A percentile compares a stretch with the other conserved stretches of the same genome.
These are phyloP conservation scores for Lepidocyrtinus sp. DNA, from an alignment of 2,888 invertebrate genomes.

Conservation along the genomic window DNA sequence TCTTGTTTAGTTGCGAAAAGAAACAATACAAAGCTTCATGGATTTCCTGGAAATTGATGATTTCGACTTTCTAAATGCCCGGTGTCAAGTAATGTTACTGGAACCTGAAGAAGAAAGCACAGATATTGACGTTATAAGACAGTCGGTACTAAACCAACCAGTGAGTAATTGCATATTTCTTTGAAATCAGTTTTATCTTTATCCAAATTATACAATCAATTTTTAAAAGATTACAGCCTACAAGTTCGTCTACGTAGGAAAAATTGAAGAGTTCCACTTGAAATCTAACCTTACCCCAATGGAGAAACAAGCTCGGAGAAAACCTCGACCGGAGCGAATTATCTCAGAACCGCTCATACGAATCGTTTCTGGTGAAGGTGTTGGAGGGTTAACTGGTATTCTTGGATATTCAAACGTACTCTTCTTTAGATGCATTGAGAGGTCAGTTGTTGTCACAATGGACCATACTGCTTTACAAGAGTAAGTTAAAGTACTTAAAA, in stretches of 20 bases:
- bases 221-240: conserved; percentile 23
- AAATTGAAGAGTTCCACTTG: conserved; percentile 30
- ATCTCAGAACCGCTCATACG: conserved; percentile 9
- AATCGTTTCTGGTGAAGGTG: conserved; percentile 21
- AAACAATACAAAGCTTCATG: conserved; percentile 36
- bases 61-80: conserved; percentile 12
- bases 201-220: not conserved
- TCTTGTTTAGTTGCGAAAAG: conserved; percentile 20
- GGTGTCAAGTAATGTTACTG: conserved; percentile 15
- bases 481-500: conserved; percentile 10
- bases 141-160: conserved; percentile 17
- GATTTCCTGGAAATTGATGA: conserved; percentile 40
- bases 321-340: conserved; percentile 4
- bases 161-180: conserved; percentile 7
- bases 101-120: conserved; percentile 28
- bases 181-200: not conserved
- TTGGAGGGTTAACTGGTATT: conserved; percentile 43
- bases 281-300: conserved; percentile 36
- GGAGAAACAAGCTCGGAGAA: conserved; percentile 29
- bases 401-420: conserved; percentile 34
- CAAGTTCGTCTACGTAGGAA: conserved; percentile 40
- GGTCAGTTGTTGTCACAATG: conserved; percentile 31
- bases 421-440: conserved; percentile 26
- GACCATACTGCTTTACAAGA: not conserved
- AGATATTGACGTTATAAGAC: conserved; percentile 14